Conservation (phyloP, 2,113 vertebrate genomes). For the Colistium nudipinnis region DNA sequence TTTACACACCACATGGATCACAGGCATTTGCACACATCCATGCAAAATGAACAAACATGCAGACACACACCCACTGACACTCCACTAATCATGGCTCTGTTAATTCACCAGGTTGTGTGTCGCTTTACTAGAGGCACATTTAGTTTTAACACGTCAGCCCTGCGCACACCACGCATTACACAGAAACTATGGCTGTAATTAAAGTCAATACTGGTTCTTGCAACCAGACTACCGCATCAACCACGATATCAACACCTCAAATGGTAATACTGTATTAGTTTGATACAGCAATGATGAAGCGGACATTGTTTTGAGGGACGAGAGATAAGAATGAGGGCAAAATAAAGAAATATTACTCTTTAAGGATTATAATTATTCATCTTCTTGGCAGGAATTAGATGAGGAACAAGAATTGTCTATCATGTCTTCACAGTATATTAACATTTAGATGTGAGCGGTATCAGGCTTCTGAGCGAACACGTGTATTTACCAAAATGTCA, state of each 20-base stretch:
- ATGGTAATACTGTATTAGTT: not conserved
- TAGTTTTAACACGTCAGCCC: conserved; percentile 35
- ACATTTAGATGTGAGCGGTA: too few relatives aligned
- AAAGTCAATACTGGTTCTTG: conserved; percentile 65
- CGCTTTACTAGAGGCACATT: conserved; percentile 83
- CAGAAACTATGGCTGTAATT: conserved; percentile 80
- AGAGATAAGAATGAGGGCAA: not conserved
- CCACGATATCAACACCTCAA: not conserved
- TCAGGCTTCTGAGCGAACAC: too few relatives aligned
- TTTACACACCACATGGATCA: conserved; percentile 13
- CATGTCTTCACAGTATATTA: not conserved
- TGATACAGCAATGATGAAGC: conserved; percentile 17
- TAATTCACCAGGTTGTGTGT: conserved; percentile 54
- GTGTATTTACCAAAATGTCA: not conserved
- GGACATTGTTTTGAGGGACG: conserved; percentile 9
- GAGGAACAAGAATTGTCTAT: not conserved
- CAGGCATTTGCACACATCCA: conserved; percentile 68
- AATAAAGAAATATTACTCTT: conserved; percentile 10
- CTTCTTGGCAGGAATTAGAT: conserved; percentile 1
- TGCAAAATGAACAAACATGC: conserved; percentile 78
- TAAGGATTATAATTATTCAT: not conserved
- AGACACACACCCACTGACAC: conserved; percentile 62
- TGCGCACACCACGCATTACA: conserved; percentile 79
- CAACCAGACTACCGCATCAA: not conserved
- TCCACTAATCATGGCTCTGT: conserved; percentile 31